phyloP scores from a whole-genome alignment of 2,113 vertebrate genomes.

The Todiramphus saurophagus region DNA sequence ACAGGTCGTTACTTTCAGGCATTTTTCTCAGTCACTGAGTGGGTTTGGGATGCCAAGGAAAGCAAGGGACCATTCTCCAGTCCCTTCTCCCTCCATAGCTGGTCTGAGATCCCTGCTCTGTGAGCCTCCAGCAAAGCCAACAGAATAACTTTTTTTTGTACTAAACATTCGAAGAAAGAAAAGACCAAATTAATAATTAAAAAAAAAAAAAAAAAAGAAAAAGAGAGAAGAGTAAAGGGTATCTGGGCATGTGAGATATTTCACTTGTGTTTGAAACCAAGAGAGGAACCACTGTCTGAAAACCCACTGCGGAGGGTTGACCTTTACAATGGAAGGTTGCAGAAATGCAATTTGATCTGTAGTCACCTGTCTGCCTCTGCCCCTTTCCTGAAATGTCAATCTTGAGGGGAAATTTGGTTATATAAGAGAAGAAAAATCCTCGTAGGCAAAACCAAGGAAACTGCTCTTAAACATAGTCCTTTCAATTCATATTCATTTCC shows the following conservation, averaged over 20 bases:
- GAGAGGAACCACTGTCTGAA: not conserved
- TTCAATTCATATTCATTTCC: slow-evolving; percentile 43
- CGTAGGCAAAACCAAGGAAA: slow-evolving; percentile 42
- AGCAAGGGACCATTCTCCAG: fast-evolving
- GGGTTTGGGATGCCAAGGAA: not conserved
- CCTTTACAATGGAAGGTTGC: slow-evolving; percentile 75
- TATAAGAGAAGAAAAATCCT: slow-evolving; percentile 63
- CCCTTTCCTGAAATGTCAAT: slow-evolving; percentile 75
- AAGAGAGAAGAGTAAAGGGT: not conserved
- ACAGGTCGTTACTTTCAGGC: not conserved
- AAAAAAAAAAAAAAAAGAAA: not conserved
- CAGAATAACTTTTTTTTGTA: not conserved
- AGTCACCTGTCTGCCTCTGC: slow-evolving; percentile 72
- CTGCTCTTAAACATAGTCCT: slow-evolving; percentile 20
- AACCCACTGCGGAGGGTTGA: slow-evolving; percentile 47
- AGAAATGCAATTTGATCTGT: slow-evolving; percentile 78
- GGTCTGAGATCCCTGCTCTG: not conserved
- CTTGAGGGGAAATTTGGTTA: slow-evolving; percentile 66
- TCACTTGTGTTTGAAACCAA: slow-evolving; percentile 22
- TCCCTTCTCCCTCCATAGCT: not conserved
- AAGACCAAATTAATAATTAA: not conserved
- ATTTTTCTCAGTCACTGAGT: not conserved
- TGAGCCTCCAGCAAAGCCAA: not conserved
- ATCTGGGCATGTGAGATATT: not conserved
- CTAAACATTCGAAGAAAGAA: not conserved